These are phyloP conservation scores for Hippotragus niger DNA, from an alignment of 2,113 vertebrate genomes.

Conservation along the genomic window DNA sequence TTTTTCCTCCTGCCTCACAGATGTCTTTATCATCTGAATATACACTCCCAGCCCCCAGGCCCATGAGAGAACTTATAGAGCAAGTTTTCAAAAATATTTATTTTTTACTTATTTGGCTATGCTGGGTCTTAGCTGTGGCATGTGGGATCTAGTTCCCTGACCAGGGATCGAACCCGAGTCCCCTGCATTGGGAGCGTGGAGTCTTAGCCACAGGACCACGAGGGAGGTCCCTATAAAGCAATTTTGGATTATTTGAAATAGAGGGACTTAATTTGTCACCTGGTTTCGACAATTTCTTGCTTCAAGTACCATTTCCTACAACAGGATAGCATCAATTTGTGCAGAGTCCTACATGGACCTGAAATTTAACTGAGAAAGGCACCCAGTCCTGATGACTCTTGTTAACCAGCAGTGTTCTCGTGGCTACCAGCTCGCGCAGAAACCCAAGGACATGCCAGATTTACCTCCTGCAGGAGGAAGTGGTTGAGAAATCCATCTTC, in stretches of 20 bases:
- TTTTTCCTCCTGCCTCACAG: neutral
- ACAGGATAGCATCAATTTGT: neutral
- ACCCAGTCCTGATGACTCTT: neutral
- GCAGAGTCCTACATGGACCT: neutral
- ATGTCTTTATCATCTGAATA: neutral
- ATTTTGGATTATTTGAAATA: neutral
- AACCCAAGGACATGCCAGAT: neutral
- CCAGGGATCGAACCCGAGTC: rapidly evolving
- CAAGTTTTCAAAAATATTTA: neutral
- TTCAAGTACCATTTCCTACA: neutral
- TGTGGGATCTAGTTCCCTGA: neutral
- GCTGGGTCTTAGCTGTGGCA: neutral
- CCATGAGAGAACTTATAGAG: neutral
- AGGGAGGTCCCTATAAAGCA: neutral
- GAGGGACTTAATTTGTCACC: neutral
- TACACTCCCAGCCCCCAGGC: rapidly evolving
- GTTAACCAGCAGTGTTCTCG: neutral
- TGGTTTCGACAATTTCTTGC: neutral
- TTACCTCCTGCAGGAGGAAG: neutral
- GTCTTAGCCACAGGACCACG: neutral
- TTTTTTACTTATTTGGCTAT: neutral
- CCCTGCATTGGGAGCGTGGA: neutral
- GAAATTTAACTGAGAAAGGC: neutral
- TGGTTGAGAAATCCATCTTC: neutral
- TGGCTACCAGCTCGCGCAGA: neutral